phyloP scores from a whole-genome alignment of 2,113 vertebrate species.

The Pachyramphus minor region DNA sequence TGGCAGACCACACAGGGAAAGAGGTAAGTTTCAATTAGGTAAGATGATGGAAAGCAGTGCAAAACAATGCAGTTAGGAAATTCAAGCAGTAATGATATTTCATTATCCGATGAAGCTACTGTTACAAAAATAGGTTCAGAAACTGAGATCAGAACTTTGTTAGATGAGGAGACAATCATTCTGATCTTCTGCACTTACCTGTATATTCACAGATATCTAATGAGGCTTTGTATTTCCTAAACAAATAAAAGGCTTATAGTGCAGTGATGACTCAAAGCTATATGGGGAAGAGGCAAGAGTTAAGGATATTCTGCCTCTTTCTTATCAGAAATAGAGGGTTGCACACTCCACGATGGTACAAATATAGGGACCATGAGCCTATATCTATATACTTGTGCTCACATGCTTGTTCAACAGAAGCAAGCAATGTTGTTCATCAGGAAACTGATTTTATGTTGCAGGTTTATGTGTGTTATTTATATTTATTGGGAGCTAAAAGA shows the following conservation, averaged over 20 bases:
- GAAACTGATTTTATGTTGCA: not conserved
- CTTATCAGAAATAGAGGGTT: not conserved
- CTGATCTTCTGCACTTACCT: slow-evolving; percentile 68
- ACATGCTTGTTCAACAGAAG: not conserved
- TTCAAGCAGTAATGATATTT: slow-evolving; percentile 9
- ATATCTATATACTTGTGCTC: not conserved
- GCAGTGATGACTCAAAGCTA: not conserved
- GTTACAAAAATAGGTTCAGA: slow-evolving; percentile 5
- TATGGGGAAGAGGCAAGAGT: not conserved
- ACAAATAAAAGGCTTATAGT: slow-evolving; percentile 20
- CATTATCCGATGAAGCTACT: not conserved
- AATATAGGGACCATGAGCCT: not conserved
- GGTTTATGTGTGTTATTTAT: not conserved
- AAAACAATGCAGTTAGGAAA: slow-evolving; percentile 10
- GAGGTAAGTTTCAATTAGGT: not conserved
- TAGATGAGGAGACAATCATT: slow-evolving; percentile 34
- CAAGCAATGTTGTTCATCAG: not conserved
- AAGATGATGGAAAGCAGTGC: slow-evolving; percentile 3
- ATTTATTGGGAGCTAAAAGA: not conserved
- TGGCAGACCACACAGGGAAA: slow-evolving; percentile 26
- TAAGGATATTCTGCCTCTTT: not conserved
- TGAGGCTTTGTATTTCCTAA: slow-evolving; percentile 36
- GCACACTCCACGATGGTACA: not conserved
- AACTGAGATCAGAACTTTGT: slow-evolving; percentile 56
- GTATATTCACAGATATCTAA: slow-evolving; percentile 44